These are phyloP conservation scores for Homarus gammarus DNA, from an alignment of 2,888 invertebrate genomes.

Conservation along the genomic window DNA sequence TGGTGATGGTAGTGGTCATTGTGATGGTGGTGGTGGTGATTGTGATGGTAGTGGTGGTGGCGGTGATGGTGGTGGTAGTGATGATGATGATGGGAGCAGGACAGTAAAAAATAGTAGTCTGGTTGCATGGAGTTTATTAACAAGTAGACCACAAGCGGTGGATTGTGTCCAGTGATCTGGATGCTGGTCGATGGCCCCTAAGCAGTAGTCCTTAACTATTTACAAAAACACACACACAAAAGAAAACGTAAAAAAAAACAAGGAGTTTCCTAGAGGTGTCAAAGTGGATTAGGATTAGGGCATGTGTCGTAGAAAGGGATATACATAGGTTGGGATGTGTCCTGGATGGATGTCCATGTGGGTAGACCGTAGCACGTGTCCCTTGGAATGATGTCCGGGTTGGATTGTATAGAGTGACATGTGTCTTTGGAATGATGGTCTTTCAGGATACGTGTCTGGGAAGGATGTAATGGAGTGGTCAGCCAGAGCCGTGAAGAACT, in stretches of 20 bases:
- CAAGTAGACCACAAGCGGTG: constrained; percentile 29
- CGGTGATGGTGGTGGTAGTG: too few species aligned
- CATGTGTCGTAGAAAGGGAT: too few species aligned
- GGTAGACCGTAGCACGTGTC: not conserved
- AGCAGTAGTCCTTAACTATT: constrained; percentile 41
- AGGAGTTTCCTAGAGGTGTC: constrained; percentile 10
- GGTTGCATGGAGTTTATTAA: constrained; percentile 34
- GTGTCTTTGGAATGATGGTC: not conserved
- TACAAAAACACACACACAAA: too few species aligned
- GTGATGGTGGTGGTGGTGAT: too few species aligned
- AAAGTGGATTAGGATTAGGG: not conserved
- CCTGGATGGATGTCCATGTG: not conserved
- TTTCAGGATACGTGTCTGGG: too few species aligned
- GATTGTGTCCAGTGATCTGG: constrained; percentile 52
- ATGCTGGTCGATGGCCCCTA: constrained; percentile 48
- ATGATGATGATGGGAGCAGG: not conserved
- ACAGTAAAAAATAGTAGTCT: constrained; percentile 1
- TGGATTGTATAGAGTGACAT: not conserved
- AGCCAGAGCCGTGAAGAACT: too few species aligned
- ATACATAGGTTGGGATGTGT: not conserved
- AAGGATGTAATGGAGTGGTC: too few species aligned
- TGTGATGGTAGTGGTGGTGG: too few species aligned
- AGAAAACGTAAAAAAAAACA: too few species aligned
- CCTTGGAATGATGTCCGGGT: not conserved
- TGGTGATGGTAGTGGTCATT: too few species aligned